Conservation (phyloP, 2,113 vertebrate genomes). For the Gavia stellata region DNA sequence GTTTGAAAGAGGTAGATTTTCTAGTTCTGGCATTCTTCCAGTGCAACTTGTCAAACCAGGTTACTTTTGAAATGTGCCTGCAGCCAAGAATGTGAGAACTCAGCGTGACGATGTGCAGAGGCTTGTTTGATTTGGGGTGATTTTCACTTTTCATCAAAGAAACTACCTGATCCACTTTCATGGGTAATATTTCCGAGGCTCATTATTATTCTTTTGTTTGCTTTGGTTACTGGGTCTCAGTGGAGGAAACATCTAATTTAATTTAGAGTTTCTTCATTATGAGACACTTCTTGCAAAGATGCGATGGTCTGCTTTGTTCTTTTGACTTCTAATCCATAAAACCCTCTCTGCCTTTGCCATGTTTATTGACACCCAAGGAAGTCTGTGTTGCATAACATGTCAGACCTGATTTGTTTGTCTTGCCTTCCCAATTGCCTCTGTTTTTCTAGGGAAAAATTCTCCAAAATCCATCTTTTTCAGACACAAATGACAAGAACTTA, state of each 20-base stretch:
- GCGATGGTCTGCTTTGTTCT: background rate
- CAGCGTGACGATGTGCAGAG: conserved; percentile 57
- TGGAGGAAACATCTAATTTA: conserved; percentile 39
- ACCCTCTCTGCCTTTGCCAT: background rate
- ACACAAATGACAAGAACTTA: background rate
- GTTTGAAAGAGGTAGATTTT: conserved; percentile 52
- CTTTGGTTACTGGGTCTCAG: conserved; percentile 73
- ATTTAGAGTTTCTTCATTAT: conserved; percentile 56
- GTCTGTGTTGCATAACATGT: background rate
- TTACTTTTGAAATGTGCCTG: conserved; percentile 68
- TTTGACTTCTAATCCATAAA: conserved; percentile 28
- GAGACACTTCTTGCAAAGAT: conserved; percentile 57
- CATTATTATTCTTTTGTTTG: conserved; percentile 70
- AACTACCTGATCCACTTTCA: conserved; percentile 62
- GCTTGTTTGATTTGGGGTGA: conserved; percentile 72
- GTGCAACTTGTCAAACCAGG: conserved; percentile 72
- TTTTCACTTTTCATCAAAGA: conserved; percentile 77
- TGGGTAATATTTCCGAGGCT: conserved; percentile 55
- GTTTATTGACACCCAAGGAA: conserved; percentile 43
- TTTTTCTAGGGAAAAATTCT: background rate
- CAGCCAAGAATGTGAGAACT: conserved; percentile 58
- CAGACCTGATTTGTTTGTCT: conserved; percentile 4
- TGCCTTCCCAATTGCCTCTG: background rate
- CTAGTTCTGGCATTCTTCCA: conserved; percentile 59
- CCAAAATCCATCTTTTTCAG: background rate